Evolutionary conservation across 2,113 vertebrate species (phyloP).

Genomic region (Nansenia antarctica): DNA sequence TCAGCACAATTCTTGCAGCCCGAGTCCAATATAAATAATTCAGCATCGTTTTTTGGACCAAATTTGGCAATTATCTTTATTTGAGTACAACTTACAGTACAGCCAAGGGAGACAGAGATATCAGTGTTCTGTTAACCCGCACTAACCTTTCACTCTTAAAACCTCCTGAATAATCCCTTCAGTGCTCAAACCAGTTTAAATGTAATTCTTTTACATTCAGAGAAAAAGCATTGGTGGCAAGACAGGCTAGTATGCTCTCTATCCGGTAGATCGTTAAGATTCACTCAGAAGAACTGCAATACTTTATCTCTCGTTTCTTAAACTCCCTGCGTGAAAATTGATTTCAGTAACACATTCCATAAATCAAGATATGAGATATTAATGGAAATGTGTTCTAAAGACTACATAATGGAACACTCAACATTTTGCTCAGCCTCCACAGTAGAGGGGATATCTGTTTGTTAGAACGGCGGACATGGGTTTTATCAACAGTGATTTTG

Average conservation of each 20-base stretch:
- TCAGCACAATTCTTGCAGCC: neutral
- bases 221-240: neutral
- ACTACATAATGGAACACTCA: slow-evolving; percentile 9
- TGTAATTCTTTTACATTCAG: neutral
- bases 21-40: too few relatives aligned
- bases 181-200: neutral
- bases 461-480: slow-evolving; percentile 11
- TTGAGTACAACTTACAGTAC: too few relatives aligned
- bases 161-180: neutral
- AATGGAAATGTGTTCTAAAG: slow-evolving; percentile 25
- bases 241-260: neutral
- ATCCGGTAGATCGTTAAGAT: slow-evolving; percentile 13
- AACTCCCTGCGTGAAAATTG: slow-evolving; percentile 19
- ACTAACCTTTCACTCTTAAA: neutral
- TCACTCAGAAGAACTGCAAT: neutral
- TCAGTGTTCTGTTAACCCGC: neutral
- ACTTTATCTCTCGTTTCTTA: neutral
- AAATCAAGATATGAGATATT: slow-evolving; percentile 37
- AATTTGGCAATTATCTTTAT: too few relatives aligned
- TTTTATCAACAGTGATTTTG: slow-evolving; percentile 44
- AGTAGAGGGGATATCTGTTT: slow-evolving; percentile 27
- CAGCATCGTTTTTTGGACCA: too few relatives aligned
- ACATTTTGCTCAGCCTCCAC: neutral
- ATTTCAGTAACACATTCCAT: slow-evolving; percentile 34
- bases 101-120: too few relatives aligned